These are phyloP conservation scores for Caretta caretta DNA, from an alignment of 2,113 vertebrate species.

Conservation along the genomic window DNA sequence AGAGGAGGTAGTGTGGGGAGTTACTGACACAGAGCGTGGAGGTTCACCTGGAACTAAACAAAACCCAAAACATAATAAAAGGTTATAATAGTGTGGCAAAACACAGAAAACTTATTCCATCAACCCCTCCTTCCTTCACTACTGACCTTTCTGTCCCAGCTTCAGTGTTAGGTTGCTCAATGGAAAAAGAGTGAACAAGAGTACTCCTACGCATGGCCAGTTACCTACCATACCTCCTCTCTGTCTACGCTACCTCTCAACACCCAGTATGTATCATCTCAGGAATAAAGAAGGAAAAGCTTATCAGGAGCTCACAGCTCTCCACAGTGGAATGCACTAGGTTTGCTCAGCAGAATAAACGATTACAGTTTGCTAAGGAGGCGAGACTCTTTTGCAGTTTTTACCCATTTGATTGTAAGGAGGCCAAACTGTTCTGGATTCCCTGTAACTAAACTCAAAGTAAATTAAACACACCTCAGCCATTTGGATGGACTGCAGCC, in stretches of 20 bases:
- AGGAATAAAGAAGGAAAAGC: not conserved
- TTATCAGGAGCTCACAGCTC: slow-evolving; percentile 48
- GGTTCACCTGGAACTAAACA: slow-evolving; percentile 91
- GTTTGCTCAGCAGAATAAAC: slow-evolving; percentile 44
- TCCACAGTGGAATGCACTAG: not conserved
- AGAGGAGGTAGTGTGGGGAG: slow-evolving; percentile 93
- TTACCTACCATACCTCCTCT: not conserved
- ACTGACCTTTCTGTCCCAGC: not conserved
- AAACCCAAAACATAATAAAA: not conserved
- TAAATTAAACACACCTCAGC: slow-evolving; percentile 27
- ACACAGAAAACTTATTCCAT: not conserved
- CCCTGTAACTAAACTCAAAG: not conserved
- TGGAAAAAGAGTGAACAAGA: accelerated
- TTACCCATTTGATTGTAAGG: not conserved
- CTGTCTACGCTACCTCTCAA: not conserved
- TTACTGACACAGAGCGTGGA: slow-evolving; percentile 89
- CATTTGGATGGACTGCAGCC: slow-evolving; percentile 30
- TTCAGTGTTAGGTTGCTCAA: accelerated
- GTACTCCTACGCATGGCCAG: not conserved
- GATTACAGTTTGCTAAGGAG: not conserved
- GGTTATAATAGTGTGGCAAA: not conserved
- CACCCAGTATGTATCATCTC: not conserved
- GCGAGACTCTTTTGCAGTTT: not conserved
- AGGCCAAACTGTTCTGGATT: not conserved
- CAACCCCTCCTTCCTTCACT: not conserved